Conservation (phyloP, 2,113 vertebrate genomes). For the Macrotus californicus region DNA sequence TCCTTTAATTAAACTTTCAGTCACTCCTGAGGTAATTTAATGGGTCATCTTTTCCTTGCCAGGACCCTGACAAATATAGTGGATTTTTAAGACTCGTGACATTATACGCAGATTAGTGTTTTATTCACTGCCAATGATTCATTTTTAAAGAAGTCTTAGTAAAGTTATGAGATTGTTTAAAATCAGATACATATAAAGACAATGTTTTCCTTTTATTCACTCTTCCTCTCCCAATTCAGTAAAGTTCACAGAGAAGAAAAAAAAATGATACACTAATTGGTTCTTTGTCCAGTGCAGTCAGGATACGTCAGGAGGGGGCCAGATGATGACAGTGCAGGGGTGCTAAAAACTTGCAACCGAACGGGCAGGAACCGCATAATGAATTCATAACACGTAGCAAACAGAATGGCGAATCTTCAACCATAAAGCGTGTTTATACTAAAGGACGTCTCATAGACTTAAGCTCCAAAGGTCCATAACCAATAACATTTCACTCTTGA, state of each 20-base stretch:
- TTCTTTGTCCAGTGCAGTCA: neutral
- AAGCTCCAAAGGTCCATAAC: neutral
- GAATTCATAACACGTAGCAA: neutral
- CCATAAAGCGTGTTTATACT: neutral
- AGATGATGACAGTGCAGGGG: neutral
- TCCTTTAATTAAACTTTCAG: neutral
- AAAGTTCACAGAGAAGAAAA: neutral
- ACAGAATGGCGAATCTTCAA: neutral
- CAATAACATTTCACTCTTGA: conserved; percentile 1
- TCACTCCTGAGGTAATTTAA: neutral
- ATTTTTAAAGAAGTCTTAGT: neutral
- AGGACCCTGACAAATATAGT: neutral
- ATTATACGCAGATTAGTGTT: neutral
- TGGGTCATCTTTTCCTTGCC: neutral
- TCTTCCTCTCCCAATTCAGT: neutral
- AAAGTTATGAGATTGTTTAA: neutral
- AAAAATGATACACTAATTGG: neutral
- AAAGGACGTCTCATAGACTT: neutral
- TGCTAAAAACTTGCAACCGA: neutral
- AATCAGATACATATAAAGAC: neutral
- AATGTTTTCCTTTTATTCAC: neutral
- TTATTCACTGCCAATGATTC: neutral
- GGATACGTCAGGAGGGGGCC: neutral
- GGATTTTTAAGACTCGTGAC: neutral
- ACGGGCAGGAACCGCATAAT: neutral